Evolutionary conservation across 1,140 invertebrate genomes (phyloP).

Genomic region (Lepidurus packardi): DNA sequence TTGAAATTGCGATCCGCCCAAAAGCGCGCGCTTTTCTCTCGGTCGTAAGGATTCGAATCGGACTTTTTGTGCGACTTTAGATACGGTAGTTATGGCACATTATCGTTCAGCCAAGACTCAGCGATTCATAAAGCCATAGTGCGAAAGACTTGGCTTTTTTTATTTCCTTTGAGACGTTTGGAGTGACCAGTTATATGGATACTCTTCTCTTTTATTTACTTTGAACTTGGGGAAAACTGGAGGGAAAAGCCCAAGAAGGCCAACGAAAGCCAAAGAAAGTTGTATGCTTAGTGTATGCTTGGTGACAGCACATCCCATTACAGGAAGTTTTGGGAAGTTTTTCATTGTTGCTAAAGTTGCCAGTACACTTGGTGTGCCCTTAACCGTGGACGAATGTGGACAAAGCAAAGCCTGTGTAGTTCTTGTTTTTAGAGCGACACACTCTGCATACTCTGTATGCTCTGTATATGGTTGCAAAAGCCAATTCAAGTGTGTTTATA

Average conservation of each 20-base stretch:
- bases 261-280: no score
- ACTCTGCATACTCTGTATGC: neutral
- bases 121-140: neutral
- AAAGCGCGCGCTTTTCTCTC: no score
- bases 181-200: no score
- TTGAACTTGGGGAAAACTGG: no score
- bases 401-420: neutral
- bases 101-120: neutral
- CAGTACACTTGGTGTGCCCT: neutral
- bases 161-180: neutral
- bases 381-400: neutral
- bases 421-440: neutral
- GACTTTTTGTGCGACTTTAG: neutral
- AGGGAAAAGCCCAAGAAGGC: no score
- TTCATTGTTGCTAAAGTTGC: no score
- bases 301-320: no score
- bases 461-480: neutral
- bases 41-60: neutral
- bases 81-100: neutral
- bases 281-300: no score
- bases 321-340: no score
- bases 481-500: neutral
- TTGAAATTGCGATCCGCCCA: no score
- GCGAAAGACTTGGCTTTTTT: neutral
- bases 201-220: no score